Evolutionary conservation across 1,140 invertebrate genomes (phyloP).

Genomic region (Ephestia elutella): DNA sequence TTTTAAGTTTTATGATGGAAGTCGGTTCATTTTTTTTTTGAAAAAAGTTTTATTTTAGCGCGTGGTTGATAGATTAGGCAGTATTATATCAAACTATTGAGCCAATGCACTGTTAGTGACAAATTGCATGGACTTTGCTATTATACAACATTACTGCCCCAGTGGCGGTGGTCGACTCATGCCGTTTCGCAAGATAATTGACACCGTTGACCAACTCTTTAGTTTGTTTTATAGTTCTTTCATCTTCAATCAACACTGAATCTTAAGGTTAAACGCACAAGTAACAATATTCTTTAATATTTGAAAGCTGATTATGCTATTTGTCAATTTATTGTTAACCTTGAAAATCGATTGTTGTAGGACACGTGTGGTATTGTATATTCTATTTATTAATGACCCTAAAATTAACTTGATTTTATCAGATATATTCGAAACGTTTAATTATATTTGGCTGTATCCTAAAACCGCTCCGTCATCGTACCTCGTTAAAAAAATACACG

Average conservation of each 20-base stretch:
- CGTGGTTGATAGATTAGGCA: no score
- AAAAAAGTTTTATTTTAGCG: no score
- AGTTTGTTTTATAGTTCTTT: background rate
- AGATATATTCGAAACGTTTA: no score
- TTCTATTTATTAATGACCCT: background rate
- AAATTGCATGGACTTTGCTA: background rate
- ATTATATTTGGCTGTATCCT: no score
- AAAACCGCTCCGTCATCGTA: no score
- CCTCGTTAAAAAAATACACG: no score
- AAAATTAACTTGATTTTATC: no score
- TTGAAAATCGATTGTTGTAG: background rate
- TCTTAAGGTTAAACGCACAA: background rate
- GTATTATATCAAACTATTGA: background rate
- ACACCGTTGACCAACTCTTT: constrained; percentile 1
- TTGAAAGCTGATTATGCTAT: background rate
- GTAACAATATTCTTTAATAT: background rate
- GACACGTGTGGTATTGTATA: background rate
- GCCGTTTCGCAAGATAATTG: constrained; percentile 1
- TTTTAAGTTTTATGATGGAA: no score
- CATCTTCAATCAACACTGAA: background rate
- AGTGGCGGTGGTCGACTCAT: constrained; percentile 1
- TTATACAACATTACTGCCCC: background rate
- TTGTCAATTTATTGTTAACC: background rate
- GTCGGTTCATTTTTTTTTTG: no score
- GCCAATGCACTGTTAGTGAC: background rate